Conservation (phyloP, 2,888 invertebrate species). For the Xanthostigma xanthostigma region DNA sequence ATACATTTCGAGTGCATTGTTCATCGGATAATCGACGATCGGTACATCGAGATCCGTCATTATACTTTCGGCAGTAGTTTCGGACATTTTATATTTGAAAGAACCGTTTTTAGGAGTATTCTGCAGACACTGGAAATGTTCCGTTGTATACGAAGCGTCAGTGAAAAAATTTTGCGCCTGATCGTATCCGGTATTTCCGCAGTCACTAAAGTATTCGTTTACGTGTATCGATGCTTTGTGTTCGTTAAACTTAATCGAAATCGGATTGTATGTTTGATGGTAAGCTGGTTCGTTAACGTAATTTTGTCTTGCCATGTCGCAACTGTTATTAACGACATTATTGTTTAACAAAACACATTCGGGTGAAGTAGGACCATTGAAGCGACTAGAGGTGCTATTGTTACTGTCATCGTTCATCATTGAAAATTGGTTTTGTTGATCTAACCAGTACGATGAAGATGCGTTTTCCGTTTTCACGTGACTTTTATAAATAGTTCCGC, state of each 20-base stretch:
- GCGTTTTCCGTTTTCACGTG: slow-evolving; percentile 11
- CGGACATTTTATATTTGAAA: too few species aligned
- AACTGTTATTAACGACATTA: slow-evolving; percentile 12
- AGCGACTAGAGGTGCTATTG: slow-evolving; percentile 27
- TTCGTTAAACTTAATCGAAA: background rate
- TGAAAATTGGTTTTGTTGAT: slow-evolving; percentile 23
- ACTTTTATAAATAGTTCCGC: slow-evolving; percentile 46
- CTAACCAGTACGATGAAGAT: slow-evolving; percentile 1
- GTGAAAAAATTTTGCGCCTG: too few species aligned
- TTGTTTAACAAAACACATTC: slow-evolving; percentile 32
- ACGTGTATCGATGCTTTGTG: background rate
- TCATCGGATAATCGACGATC: slow-evolving; percentile 4
- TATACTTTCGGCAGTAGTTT: background rate
- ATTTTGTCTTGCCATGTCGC: background rate
- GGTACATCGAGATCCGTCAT: slow-evolving; percentile 5
- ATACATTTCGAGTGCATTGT: background rate
- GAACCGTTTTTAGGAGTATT: too few species aligned
- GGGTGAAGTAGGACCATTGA: slow-evolving; percentile 33
- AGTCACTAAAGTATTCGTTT: background rate
- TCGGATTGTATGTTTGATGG: background rate
- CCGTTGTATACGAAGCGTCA: too few species aligned
- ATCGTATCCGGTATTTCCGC: too few species aligned
- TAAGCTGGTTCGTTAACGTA: background rate
- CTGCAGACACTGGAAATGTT: too few species aligned
- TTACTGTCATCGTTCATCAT: slow-evolving; percentile 37